Conservation (phyloP, 92 coral and sea anemone species). For the Actinernus sp. region DNA sequence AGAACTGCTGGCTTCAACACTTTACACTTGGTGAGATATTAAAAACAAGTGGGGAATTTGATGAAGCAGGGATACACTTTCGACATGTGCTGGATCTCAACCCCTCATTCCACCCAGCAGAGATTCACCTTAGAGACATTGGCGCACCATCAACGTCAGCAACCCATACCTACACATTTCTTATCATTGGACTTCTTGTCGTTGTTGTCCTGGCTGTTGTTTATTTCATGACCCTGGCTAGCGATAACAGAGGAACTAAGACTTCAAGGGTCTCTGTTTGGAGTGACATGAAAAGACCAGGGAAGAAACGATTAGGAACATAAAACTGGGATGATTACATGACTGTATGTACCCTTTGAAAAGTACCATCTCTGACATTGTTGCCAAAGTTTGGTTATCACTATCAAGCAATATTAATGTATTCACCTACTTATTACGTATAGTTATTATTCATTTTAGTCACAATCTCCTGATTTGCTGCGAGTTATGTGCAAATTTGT, state of each 20-base stretch:
- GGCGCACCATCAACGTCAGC: slow-evolving; percentile 79
- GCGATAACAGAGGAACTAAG: slow-evolving; percentile 76
- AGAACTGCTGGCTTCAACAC: slow-evolving; percentile 99
- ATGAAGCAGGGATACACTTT: slow-evolving; percentile 93
- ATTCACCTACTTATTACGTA: too few relatives aligned
- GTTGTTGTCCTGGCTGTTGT: slow-evolving; percentile 87
- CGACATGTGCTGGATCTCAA: slow-evolving; percentile 88
- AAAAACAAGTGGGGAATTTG: slow-evolving; percentile 87
- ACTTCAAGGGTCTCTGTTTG: slow-evolving; percentile 65
- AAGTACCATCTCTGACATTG: too few relatives aligned
- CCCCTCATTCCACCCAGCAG: slow-evolving; percentile 97
- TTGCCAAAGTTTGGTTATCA: too few relatives aligned
- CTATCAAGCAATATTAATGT: too few relatives aligned
- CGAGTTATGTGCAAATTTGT: too few relatives aligned
- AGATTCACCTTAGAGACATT: slow-evolving; percentile 91
- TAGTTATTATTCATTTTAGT: too few relatives aligned
- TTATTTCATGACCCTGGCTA: slow-evolving; percentile 91
- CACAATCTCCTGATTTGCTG: too few relatives aligned
- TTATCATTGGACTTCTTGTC: slow-evolving; percentile 89
- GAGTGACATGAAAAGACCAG: slow-evolving; percentile 72
- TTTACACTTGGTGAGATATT: slow-evolving; percentile 97
- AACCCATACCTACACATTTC: slow-evolving; percentile 93
- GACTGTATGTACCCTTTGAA: too few relatives aligned
- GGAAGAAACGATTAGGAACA: slow-evolving; percentile 71
- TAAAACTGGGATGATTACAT: too few relatives aligned